A percentile compares a stretch with the other conserved stretches of the same genome.
phyloP scores from a whole-genome alignment of 2,113 vertebrate genomes.

The Microcebus tavaratra region DNA sequence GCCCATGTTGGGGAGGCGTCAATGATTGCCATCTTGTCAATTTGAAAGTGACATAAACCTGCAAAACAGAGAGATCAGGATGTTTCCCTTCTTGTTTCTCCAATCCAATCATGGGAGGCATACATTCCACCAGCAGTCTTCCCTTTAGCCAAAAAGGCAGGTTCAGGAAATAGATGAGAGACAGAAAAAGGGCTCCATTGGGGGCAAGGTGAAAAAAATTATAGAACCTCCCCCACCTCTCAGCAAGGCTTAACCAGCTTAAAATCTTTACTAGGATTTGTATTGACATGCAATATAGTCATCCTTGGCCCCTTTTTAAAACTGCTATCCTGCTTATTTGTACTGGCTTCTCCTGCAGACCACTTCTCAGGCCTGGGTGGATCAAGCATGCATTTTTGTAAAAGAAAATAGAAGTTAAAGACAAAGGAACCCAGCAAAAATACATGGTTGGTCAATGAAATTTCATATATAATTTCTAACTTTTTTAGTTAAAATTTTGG shows the following conservation, averaged over 20 bases:
- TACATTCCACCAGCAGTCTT: not conserved
- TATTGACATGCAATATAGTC: not conserved
- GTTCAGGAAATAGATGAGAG: slow-evolving; percentile 23
- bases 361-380: not conserved
- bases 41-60: not conserved
- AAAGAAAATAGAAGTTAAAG: not conserved
- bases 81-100: not conserved
- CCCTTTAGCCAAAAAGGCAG: not conserved
- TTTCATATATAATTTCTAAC: not conserved
- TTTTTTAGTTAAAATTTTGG: not conserved
- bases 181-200: not conserved
- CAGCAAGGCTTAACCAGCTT: not conserved
- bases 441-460: not conserved
- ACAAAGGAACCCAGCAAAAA: not conserved
- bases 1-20: not conserved
- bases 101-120: not conserved
- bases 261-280: not conserved
- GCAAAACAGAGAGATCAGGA: not conserved
- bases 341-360: not conserved
- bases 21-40: not conserved
- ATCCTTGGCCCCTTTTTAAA: not conserved
- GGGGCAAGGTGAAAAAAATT: not conserved
- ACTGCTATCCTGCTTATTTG: not conserved
- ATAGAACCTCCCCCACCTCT: not conserved
- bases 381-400: not conserved